A percentile compares a stretch with the other conserved stretches of the same genome.
phyloP scores from a whole-genome alignment of 2,888 invertebrate genomes.

The Labia minor region DNA sequence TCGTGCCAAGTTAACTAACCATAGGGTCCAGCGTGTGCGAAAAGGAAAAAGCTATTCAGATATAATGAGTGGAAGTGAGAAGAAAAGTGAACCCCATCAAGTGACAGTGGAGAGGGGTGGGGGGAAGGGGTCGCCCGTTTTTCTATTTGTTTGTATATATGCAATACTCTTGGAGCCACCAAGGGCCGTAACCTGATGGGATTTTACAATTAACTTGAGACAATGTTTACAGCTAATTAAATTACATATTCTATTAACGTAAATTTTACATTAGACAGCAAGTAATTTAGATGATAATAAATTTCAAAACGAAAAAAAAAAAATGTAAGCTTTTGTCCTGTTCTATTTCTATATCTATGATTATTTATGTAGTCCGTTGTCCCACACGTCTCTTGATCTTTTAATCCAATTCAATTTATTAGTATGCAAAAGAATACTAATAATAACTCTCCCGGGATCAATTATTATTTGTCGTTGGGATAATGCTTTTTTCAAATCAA shows the following conservation, averaged over 20 bases:
- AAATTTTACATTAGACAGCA: constrained; percentile 1
- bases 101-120: too few species aligned
- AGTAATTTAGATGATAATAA: constrained; percentile 1
- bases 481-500: too few species aligned
- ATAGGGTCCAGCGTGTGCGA: neutral
- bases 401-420: too few species aligned
- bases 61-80: too few species aligned
- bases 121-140: neutral
- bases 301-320: neutral
- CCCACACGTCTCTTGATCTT: too few species aligned
- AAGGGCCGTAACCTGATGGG: neutral
- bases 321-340: too few species aligned
- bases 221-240: constrained; percentile 13
- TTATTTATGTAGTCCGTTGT: too few species aligned
- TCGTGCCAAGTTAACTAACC: constrained; percentile 8
- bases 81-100: too few species aligned
- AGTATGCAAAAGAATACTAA: too few species aligned
- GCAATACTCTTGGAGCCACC: neutral
- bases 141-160: neutral
- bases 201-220: constrained; percentile 4
- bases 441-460: too few species aligned
- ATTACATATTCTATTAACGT: constrained; percentile 13
- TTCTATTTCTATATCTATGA: too few species aligned
- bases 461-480: too few species aligned
- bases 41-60: neutral